These are phyloP conservation scores for Sminthurinus aureus DNA, from an alignment of 2,888 invertebrate genomes.

Conservation along the genomic window DNA sequence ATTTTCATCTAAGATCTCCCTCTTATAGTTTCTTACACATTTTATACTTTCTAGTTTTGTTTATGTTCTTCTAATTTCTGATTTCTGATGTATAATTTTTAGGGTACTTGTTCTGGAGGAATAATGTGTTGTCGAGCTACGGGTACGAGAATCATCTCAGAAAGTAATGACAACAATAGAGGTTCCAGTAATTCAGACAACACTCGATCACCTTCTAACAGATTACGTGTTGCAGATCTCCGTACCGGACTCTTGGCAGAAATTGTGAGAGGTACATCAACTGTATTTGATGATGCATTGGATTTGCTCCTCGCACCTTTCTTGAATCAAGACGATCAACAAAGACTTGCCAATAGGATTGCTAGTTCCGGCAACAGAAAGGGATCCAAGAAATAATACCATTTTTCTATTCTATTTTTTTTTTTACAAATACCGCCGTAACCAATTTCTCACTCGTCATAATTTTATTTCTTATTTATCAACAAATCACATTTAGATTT, in stretches of 20 bases:
- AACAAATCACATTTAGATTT: too few species aligned
- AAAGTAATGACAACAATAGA: not conserved
- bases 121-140: slow-evolving; percentile 51
- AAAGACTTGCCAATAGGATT: slow-evolving; percentile 52
- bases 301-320: slow-evolving; percentile 56
- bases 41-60: too few species aligned
- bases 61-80: too few species aligned
- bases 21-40: too few species aligned
- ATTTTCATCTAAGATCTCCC: too few species aligned
- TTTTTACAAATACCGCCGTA: too few species aligned
- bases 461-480: too few species aligned
- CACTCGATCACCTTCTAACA: slow-evolving; percentile 1
- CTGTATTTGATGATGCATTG: slow-evolving; percentile 56
- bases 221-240: slow-evolving; percentile 47
- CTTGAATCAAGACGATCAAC: slow-evolving; percentile 56
- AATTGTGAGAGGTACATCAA: slow-evolving; percentile 54
- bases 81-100: not conserved
- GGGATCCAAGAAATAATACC: not conserved
- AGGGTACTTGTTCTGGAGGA: slow-evolving; percentile 56
- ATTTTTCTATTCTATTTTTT: too few species aligned
- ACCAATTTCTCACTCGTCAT: too few species aligned
- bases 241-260: slow-evolving; percentile 52
- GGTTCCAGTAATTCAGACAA: too few species aligned
- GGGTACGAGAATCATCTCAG: slow-evolving; percentile 31
- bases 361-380: not conserved